A percentile compares a stretch with the other conserved stretches of the same genome.
Conservation (phyloP, 2,888 invertebrate genomes). For the Falcaria lacertinaria region DNA sequence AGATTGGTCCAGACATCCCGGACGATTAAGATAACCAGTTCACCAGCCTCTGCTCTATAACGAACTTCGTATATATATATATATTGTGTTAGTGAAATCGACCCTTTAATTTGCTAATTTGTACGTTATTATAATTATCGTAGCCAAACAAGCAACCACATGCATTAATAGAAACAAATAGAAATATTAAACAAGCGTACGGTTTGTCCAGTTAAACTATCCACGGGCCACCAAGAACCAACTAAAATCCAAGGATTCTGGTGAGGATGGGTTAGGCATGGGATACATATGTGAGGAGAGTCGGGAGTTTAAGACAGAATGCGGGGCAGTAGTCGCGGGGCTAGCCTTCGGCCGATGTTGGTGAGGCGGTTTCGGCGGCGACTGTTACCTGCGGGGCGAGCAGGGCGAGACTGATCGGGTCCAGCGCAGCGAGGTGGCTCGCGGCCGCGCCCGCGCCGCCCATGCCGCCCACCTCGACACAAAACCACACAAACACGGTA, state of each 20-base stretch:
- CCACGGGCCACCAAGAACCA: constrained; percentile 64
- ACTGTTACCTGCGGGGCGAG: constrained; percentile 76
- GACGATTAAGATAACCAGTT: too few species aligned
- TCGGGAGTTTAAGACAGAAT: constrained; percentile 4
- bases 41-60: too few species aligned
- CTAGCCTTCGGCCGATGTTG: constrained; percentile 38
- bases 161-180: constrained; percentile 51
- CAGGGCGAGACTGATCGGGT: constrained; percentile 78
- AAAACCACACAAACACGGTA: constrained; percentile 79
- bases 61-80: neutral
- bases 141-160: constrained; percentile 63
- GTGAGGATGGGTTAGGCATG: constrained; percentile 7
- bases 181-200: constrained; percentile 64
- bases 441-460: constrained; percentile 77
- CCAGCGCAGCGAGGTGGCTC: constrained; percentile 78
- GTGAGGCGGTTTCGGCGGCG: constrained; percentile 39
- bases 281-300: constrained; percentile 9
- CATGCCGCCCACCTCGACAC: constrained; percentile 81
- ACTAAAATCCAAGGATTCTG: constrained; percentile 23
- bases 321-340: constrained; percentile 13
- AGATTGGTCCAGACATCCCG: too few species aligned
- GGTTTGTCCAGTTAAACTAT: constrained; percentile 57
- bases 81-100: neutral
- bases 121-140: constrained; percentile 6
- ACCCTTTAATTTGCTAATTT: neutral